A percentile compares a stretch with the other conserved stretches of the same genome.
Evolutionary conservation across 2,888 invertebrate genomes (phyloP).

Genomic region (Amphimallon solstitiale): DNA sequence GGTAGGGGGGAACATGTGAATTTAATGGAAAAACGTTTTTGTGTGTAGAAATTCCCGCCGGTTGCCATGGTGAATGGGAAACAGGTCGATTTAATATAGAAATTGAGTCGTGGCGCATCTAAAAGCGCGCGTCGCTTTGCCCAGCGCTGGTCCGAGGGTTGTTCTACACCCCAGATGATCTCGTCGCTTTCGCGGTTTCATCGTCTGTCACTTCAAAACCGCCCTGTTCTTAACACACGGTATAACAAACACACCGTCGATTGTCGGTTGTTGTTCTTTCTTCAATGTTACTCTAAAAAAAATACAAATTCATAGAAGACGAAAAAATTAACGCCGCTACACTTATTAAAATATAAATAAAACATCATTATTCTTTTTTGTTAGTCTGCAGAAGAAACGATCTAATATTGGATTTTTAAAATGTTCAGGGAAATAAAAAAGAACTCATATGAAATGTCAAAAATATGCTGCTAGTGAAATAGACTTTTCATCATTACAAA

Average conservation of each 20-base stretch:
- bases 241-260: slow-evolving; percentile 27
- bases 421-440: too few species aligned
- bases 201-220: slow-evolving; percentile 38
- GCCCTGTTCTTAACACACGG: slow-evolving; percentile 3
- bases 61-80: slow-evolving; percentile 57
- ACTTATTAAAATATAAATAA: too few species aligned
- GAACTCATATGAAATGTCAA: too few species aligned
- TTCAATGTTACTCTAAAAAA: too few species aligned
- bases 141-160: slow-evolving; percentile 49
- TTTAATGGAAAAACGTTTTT: slow-evolving; percentile 46
- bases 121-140: background rate
- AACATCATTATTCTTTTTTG: too few species aligned
- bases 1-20: slow-evolving; percentile 28
- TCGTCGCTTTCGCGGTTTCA: slow-evolving; percentile 39
- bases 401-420: too few species aligned
- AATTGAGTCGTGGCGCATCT: slow-evolving; percentile 39
- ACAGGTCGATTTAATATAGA: slow-evolving; percentile 56
- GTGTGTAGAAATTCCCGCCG: slow-evolving; percentile 58
- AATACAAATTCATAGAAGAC: too few species aligned
- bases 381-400: too few species aligned
- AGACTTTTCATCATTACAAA: too few species aligned
- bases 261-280: too few species aligned
- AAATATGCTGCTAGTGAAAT: too few species aligned
- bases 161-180: slow-evolving; percentile 46
- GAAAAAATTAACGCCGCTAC: too few species aligned